phyloP scores from a whole-genome alignment of 1,140 invertebrate species.

The Chrysopa pallens region DNA sequence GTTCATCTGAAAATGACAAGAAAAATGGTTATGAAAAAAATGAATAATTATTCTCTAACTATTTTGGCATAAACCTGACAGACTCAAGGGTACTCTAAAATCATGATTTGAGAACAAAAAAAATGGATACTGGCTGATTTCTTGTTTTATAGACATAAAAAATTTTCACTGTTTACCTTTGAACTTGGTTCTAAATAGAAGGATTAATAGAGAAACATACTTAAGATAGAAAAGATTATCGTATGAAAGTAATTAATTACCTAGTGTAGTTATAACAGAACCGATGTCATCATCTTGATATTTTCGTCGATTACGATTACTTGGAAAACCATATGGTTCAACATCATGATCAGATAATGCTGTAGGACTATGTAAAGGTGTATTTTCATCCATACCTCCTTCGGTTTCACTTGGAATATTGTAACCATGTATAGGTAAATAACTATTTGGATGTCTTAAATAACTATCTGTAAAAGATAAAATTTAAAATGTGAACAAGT shows the following conservation, averaged over 20 bases:
- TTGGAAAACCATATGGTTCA: slow-evolving; percentile 47
- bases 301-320: slow-evolving; percentile 34
- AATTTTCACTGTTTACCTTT: too few relatives aligned
- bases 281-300: slow-evolving; percentile 32
- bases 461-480: slow-evolving; percentile 40
- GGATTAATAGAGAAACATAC: too few relatives aligned
- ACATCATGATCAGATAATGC: slow-evolving; percentile 32
- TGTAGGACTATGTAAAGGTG: slow-evolving; percentile 18
- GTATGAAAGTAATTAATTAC: too few relatives aligned
- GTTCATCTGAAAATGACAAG: slow-evolving; percentile 46
- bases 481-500: background rate
- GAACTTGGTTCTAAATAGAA: too few relatives aligned
- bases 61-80: too few relatives aligned
- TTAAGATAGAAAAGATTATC: too few relatives aligned
- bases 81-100: too few relatives aligned
- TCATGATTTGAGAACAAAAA: too few relatives aligned
- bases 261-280: slow-evolving; percentile 33
- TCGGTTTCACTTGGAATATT: slow-evolving; percentile 50
- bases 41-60: too few relatives aligned
- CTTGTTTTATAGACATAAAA: too few relatives aligned
- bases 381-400: slow-evolving; percentile 21
- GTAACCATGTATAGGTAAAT: slow-evolving; percentile 48
- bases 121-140: too few relatives aligned
- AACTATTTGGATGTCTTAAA: slow-evolving; percentile 65
- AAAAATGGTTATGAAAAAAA: too few relatives aligned